Evolutionary conservation across 2,888 invertebrate genomes (phyloP), one percentile per base, ranked within the genome.

Genomic region (Hyalella azteca): DNA sequence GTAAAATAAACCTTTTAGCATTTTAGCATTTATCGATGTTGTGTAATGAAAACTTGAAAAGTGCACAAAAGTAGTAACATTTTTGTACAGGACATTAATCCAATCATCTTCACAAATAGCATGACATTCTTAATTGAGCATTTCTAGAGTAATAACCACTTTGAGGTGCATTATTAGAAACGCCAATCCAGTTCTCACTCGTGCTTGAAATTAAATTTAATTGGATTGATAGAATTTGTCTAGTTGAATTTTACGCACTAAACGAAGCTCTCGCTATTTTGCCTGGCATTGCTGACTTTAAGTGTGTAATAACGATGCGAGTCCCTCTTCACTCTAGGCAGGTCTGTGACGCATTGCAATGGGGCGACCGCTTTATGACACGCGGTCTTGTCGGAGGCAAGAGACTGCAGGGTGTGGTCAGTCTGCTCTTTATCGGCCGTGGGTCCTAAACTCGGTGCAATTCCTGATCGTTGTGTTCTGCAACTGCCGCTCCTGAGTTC

Each of bases 241-340:
- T n/a, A n/a, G n/a, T n/a, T n/a, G n/a, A n/a, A n/a, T n/a, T 5
- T 3, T 3, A 15, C 22, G 54, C 4, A 36, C n/a, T 75, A 75
- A 29, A 75, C 75, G 45, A 75, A 75, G 45, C 75, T 75, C 15
- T 75, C 75, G 26, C 45, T 75, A 22, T 75, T 75, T 45, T 75
- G 75, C 29, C 75, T n/a, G 2, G 75, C 45, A 19, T 19, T 75
- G 45, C 32, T 75, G 29, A 75, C 45, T 75, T 75, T 75, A 39
- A 75, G 75, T 11, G 45, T 75, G 75, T 75, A 75, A n/a, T 75
- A 75, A 26, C 45, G 29, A 41, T 75, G 40, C 4, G 75, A 40
- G 26, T 45, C 75, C 45, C 26, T 45, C 9, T 26, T 45, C n/a
- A 75, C 75, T 45, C 22, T 75, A 4, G 75, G 45, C 0, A 75